A percentile compares a stretch with the other conserved stretches of the same genome.
Conservation (phyloP, 1,140 invertebrate genomes). For the Liolophura sinensis region DNA sequence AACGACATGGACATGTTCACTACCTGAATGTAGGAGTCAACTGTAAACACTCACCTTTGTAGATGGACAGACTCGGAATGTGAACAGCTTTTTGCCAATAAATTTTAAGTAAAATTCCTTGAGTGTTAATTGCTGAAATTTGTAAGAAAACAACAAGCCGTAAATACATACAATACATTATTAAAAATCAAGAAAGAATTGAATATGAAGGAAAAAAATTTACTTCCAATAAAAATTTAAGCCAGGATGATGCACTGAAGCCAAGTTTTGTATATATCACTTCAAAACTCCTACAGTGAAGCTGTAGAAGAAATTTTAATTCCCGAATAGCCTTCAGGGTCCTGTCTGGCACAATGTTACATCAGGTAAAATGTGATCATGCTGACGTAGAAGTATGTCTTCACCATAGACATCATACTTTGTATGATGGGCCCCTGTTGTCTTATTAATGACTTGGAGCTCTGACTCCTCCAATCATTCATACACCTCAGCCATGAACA, state of each 20-base stretch:
- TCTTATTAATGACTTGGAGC: no score
- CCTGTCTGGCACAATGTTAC: no score
- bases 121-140: slow-evolving; percentile 79
- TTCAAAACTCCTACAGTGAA: no score
- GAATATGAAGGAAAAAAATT: slow-evolving; percentile 2
- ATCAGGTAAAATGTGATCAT: no score
- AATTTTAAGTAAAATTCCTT: slow-evolving; percentile 92
- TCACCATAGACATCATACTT: no score
- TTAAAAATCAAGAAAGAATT: background rate
- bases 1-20: background rate
- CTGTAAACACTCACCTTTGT: slow-evolving; percentile 71
- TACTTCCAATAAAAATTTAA: background rate
- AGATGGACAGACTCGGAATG: slow-evolving; percentile 90
- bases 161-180: background rate
- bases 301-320: no score
- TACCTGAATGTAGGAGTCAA: background rate
- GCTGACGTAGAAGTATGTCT: no score
- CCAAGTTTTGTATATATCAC: no score
- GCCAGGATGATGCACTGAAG: no score
- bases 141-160: slow-evolving; percentile 7
- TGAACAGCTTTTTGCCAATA: slow-evolving; percentile 86
- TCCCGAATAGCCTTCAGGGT: no score
- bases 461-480: background rate
- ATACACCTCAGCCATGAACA: background rate
- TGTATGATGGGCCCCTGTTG: no score